Evolutionary conservation across 2,888 invertebrate species (phyloP).

Genomic region (Drosophila meridiana): DNA sequence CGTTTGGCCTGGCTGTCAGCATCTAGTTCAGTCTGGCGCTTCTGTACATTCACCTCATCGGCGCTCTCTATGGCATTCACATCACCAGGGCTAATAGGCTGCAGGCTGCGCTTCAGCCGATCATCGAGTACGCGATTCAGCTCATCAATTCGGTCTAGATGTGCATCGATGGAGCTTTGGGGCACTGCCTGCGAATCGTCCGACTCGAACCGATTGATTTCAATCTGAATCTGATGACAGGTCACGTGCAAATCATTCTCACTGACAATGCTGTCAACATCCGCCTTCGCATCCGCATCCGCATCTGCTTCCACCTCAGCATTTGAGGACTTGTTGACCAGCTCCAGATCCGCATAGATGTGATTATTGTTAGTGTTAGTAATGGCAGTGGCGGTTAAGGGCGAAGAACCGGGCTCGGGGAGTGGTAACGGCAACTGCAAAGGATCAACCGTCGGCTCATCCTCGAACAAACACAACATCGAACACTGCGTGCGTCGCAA

Average conservation of each 20-base stretch:
- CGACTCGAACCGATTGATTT: constrained; percentile 72
- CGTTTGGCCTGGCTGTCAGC: constrained; percentile 70
- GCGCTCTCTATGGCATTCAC: constrained; percentile 79
- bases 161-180: constrained; percentile 83
- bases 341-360: constrained; percentile 83
- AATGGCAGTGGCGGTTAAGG: constrained; percentile 46
- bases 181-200: constrained; percentile 23
- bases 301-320: constrained; percentile 2
- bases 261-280: constrained; percentile 55
- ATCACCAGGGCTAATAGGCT: constrained; percentile 62
- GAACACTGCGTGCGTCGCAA: constrained; percentile 81
- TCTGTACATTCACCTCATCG: constrained; percentile 44
- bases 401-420: constrained; percentile 11
- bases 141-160: constrained; percentile 84
- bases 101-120: constrained; percentile 80
- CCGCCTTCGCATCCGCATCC: constrained; percentile 12
- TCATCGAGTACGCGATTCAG: constrained; percentile 83
- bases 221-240: constrained; percentile 69
- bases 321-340: constrained; percentile 44
- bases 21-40: constrained; percentile 24
- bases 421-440: constrained; percentile 21
- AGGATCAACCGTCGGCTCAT: constrained; percentile 46
- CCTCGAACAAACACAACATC: constrained; percentile 82
- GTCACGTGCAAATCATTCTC: constrained; percentile 44
- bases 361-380: constrained; percentile 81